Base-by-base conservation (phyloP, 2,113 vertebrate genomes). In the Dromas ardeola region DNA sequence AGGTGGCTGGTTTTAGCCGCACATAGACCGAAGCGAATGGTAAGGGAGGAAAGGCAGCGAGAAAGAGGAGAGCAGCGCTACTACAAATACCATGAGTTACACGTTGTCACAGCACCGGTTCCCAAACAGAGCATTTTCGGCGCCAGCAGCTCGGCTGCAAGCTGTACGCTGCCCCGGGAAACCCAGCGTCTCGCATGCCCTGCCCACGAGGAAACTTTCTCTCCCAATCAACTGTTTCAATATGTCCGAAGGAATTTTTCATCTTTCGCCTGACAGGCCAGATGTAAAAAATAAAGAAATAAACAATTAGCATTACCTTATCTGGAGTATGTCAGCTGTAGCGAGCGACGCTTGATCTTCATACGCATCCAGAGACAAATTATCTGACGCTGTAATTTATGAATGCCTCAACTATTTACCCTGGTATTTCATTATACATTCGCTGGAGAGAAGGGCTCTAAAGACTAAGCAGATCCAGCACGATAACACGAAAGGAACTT, bases 401-500 rank as follows among this genome's bases (percentile, higher is more conserved):
- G 81, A 89, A 80, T 3, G 58, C 86, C 93, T 80, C 70, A 73
- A 30, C 70, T 90, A 65, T 76, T 81, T 79, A 79, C 66, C 85
- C 83, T 50, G 77, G 65, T 93, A 91, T 94, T 94, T 93, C 94
- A 94, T 70, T 92, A 72, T 38, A 38, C 50, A 2, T 23, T 63
- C 4, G 26, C 88, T 83, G 88, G 80, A 92, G 82, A 87, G 77
- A 63, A 65, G 66, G 72, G 83, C 93, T 93, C 78, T 30, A 32
- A 91, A 91, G 81, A 61, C 86, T 72, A 74, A 94, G 67, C 96
- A 95, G 86, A 95, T 94, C 81, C 91, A 71, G 88, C 69, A 56
- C 4, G 88, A 81, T 81, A 91, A 91, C 83, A 72, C 34, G 40
- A 92, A 74, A 95, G 73, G 83, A 87, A 65, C 93, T 82, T n/a